These are phyloP conservation scores for Notothenia rossii DNA, from an alignment of 2,113 vertebrate species.

Conservation along the genomic window DNA sequence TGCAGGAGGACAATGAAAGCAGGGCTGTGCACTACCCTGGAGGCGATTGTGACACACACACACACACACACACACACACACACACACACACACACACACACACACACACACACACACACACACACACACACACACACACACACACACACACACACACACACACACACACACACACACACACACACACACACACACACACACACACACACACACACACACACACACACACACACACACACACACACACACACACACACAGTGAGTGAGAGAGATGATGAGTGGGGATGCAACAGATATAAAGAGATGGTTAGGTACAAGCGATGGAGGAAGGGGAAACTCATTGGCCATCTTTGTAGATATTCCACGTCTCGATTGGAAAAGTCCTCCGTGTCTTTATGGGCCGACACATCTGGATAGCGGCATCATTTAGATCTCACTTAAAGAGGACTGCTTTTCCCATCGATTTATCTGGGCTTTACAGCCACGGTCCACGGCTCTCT, in stretches of 20 bases:
- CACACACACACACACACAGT: too few species aligned
- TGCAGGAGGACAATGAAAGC: constrained; percentile 31
- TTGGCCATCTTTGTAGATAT: constrained; percentile 23
- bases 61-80: constrained; percentile 8
- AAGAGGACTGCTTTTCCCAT: constrained; percentile 41
- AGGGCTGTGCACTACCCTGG: constrained; percentile 26
- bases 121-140: constrained; percentile 22
- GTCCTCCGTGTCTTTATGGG: constrained; percentile 14
- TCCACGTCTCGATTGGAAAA: constrained; percentile 19
- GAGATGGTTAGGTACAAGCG: not conserved
- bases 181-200: constrained; percentile 12
- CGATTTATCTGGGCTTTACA: constrained; percentile 57
- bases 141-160: constrained; percentile 14
- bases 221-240: too few species aligned
- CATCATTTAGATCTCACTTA: constrained; percentile 44
- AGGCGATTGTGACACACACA: constrained; percentile 20
- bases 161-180: constrained; percentile 15
- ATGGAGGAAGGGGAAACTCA: not conserved
- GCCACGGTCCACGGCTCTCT: not conserved
- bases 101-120: constrained; percentile 11
- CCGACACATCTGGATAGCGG: constrained; percentile 28
- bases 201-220: not conserved
- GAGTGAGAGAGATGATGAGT: not conserved
- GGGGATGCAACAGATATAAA: not conserved
- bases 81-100: not conserved